Base-by-base conservation (phyloP, 1,140 invertebrate species). In the Andricus grossulariae region DNA sequence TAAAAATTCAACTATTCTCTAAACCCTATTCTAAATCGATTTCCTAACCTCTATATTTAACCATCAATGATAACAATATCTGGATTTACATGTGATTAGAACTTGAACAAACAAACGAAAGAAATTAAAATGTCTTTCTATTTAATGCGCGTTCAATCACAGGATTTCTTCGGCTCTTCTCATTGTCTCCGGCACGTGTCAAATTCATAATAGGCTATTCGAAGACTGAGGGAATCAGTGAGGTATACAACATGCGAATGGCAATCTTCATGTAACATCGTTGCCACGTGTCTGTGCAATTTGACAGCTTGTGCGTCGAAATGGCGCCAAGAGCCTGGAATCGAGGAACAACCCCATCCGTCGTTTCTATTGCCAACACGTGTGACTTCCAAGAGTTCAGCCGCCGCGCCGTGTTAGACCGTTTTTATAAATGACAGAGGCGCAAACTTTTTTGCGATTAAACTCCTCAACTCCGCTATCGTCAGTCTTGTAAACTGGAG, bases 221-320 rank as follows among this genome's bases (percentile, higher is more conserved):
- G 60, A 73, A 77, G 71, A 78, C 73, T 73, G 72, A 60, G 72
- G 49, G 21, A 72, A 73, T 72, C 49, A 55, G 25, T 52, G 71
- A 52, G 52, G 25, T 71, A 60, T 50, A 19, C 10, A 50, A 6
- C 12, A 50, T 50, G 32, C 49, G 71, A 74, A 54, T 57, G 74
- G 71, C 73, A 81, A 84, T 84, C 84, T 85, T 77, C 84, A 84
- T 82, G 80, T 52, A 57, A 73, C 49, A 82, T 83, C 80, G 82
- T 50, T 74, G 86, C 79, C 86, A 87, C 86, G 86, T 87, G 86
- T 77, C 86, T 77, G 77, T 83, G 83, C 84, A 85, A 87, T 86
- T 87, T 86, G 85, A 75, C 84, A 78, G 82, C 77, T 82, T 54
- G 80, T 80, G 71, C 79, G 76, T 81, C 75, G 76, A 79, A 73